Evolutionary conservation across 2,888 invertebrate genomes (phyloP).

Genomic region (Elaeidobius kamerunicus): DNA sequence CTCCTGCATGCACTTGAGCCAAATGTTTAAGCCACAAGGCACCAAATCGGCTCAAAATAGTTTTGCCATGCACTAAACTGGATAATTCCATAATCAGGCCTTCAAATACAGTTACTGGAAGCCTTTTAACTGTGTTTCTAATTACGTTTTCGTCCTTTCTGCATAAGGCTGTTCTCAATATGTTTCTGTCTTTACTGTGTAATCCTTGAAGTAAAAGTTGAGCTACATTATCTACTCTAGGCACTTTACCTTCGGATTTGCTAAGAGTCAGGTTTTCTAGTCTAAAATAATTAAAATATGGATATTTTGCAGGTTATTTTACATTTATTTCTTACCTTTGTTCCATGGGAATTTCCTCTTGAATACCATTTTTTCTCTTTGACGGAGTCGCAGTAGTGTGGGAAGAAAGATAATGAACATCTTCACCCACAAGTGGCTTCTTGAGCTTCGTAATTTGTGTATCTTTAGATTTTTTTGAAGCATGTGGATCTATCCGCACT

Average conservation of each 20-base stretch:
- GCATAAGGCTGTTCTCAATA: conserved; percentile 70
- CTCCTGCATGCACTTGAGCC: conserved; percentile 58
- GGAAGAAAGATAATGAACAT: conserved; percentile 53
- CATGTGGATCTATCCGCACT: conserved; percentile 48
- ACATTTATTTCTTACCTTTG: conserved; percentile 51
- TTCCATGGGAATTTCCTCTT: conserved; percentile 74
- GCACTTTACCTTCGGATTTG: conserved; percentile 52
- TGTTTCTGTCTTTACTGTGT: conserved; percentile 75
- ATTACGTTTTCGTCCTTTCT: conserved; percentile 66
- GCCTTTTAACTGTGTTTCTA: conserved; percentile 65
- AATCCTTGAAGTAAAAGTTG: conserved; percentile 80
- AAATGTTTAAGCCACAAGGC: conserved; percentile 60
- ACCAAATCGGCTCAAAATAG: conserved; percentile 58
- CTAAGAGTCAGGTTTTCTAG: conserved; percentile 75
- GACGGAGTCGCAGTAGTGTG: conserved; percentile 39
- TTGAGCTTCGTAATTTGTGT: conserved; percentile 48
- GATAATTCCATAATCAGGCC: conserved; percentile 72
- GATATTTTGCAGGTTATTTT: not conserved
- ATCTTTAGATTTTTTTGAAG: conserved; percentile 32
- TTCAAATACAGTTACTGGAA: conserved; percentile 74
- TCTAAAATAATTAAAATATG: conserved; percentile 10
- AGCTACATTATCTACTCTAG: conserved; percentile 69
- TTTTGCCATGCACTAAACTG: conserved; percentile 64
- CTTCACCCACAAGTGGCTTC: conserved; percentile 48
- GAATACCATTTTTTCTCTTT: conserved; percentile 46